Percentiles rank a stretch among this genome's conserved stretches.
Evolutionary conservation across 2,888 invertebrate species (phyloP).

Genomic region (Macroteleia sp.): DNA sequence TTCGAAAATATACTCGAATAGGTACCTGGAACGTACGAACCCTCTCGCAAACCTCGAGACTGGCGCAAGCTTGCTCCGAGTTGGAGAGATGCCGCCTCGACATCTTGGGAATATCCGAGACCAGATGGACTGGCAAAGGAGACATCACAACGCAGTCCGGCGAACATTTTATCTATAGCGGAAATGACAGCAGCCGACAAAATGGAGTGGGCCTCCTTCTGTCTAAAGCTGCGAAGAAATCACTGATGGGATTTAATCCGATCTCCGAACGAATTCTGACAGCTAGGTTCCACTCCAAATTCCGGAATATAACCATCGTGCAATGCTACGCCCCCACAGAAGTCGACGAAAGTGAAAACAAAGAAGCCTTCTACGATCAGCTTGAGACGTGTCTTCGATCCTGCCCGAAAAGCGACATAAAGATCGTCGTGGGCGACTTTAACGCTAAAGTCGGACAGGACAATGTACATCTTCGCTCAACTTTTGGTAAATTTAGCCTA

Average conservation of each 20-base stretch:
- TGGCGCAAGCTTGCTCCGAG: conserved; percentile 17
- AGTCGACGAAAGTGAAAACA: not conserved
- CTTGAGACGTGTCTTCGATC: too few relatives aligned
- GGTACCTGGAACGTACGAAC: conserved; percentile 23
- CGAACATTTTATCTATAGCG: conserved; percentile 14
- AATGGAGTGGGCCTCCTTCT: conserved; percentile 15
- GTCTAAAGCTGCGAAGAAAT: conserved; percentile 2
- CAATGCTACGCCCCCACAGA: conserved; percentile 15
- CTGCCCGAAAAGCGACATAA: conserved; percentile 13
- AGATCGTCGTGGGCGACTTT: conserved; percentile 14
- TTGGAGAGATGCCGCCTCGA: conserved; percentile 22
- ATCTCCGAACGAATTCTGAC: conserved; percentile 22
- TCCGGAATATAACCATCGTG: conserved; percentile 11
- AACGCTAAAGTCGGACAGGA: conserved; percentile 1
- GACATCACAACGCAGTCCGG: conserved; percentile 5
- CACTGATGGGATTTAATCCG: conserved; percentile 7
- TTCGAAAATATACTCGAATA: conserved; percentile 4
- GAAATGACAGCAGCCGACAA: conserved; percentile 14
- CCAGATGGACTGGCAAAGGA: conserved; percentile 13
- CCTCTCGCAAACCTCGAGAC: conserved; percentile 4
- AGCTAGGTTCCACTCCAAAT: conserved; percentile 5
- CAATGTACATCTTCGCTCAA: not conserved
- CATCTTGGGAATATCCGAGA: conserved; percentile 20
- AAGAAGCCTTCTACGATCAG: conserved; percentile 7
- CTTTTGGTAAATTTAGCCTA: not conserved